phyloP scores from a whole-genome alignment of 2,888 invertebrate species.

The Perithous albicinctus region DNA sequence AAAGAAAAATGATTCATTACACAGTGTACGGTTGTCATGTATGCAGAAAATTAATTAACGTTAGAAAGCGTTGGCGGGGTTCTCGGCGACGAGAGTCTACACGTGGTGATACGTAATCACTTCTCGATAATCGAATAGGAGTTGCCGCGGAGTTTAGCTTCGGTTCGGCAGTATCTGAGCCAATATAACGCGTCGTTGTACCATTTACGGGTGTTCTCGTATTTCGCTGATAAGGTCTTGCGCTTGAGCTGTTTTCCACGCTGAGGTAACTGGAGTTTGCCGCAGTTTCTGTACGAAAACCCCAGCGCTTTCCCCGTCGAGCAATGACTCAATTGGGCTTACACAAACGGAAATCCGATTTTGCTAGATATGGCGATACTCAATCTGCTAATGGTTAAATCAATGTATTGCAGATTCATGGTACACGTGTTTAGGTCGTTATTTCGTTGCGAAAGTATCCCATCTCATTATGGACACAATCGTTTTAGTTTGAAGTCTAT shows the following conservation, averaged over 20 bases:
- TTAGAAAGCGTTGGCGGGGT: neutral
- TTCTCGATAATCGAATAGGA: conserved; percentile 43
- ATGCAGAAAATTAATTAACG: neutral
- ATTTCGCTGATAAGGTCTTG: neutral
- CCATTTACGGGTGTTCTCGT: neutral
- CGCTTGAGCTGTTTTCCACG: neutral
- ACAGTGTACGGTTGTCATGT: neutral
- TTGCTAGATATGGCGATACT: neutral
- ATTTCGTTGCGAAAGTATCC: neutral
- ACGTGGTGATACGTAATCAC: conserved; percentile 23
- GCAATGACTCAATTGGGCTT: conserved; percentile 27
- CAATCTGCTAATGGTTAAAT: neutral
- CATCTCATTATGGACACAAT: neutral
- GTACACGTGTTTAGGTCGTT: neutral
- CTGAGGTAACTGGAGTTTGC: neutral
- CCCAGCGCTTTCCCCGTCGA: conserved; percentile 16
- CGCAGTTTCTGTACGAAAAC: conserved; percentile 10
- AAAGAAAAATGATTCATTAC: neutral
- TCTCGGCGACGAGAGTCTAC: neutral
- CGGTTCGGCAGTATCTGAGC: neutral
- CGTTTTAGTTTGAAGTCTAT: neutral
- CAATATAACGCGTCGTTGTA: neutral
- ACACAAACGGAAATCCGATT: conserved; percentile 5
- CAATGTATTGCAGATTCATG: neutral
- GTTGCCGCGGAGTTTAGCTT: conserved; percentile 6